Percentiles rank a stretch among this genome's conserved stretches.
Conservation (phyloP, 2,113 vertebrate species). For the Ceyx melanurus region DNA sequence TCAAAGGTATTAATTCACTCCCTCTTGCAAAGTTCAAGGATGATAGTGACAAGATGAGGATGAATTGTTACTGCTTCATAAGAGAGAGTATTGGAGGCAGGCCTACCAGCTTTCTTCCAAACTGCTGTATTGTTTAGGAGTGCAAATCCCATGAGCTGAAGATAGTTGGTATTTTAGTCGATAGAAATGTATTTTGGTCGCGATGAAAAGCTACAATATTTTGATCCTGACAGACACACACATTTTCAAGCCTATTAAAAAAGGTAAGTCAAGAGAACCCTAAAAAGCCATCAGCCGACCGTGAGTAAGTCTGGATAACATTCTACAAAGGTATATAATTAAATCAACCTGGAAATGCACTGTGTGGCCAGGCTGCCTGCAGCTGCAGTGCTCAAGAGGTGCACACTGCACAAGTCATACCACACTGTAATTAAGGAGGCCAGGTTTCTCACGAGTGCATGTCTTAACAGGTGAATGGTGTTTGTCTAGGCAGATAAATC, state of each 20-base stretch:
- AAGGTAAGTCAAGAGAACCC: background rate
- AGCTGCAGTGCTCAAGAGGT: background rate
- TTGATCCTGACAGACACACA: background rate
- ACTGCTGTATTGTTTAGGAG: background rate
- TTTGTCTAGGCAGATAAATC: slow-evolving; percentile 2
- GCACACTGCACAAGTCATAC: background rate
- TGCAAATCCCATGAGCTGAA: background rate
- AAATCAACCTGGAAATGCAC: background rate
- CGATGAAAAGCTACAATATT: background rate
- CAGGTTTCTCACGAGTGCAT: background rate
- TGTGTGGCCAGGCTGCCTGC: background rate
- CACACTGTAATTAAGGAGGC: background rate
- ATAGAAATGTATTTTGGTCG: background rate
- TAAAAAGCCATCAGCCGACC: background rate
- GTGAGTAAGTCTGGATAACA: background rate
- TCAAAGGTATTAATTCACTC: background rate
- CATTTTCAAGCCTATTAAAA: background rate
- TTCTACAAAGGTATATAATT: background rate
- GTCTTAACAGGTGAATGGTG: slow-evolving; percentile 9
- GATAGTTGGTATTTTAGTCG: background rate
- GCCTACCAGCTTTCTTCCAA: background rate
- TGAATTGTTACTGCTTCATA: background rate
- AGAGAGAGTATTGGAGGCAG: background rate
- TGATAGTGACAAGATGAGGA: background rate
- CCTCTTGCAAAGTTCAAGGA: background rate